Evolutionary conservation across 2,797 vertebrate genomes (phyloP), one percentile per base, ranked within the genome.

Genomic region (Sebastes hopkinsi): DNA sequence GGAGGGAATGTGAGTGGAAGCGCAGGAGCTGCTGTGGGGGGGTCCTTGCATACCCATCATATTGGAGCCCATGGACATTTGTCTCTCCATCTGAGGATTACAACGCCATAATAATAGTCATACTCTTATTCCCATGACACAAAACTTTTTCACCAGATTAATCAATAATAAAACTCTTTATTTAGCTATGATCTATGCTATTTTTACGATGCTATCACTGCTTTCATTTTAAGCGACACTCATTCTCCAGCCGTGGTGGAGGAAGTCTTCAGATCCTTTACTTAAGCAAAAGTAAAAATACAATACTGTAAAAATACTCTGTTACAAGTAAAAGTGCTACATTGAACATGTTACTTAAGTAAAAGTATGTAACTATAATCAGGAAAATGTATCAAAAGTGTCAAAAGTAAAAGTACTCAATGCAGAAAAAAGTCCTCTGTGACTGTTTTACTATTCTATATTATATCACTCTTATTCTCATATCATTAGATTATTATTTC

Each of bases 31-130:
- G 94, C 75, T 98, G 96, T 99, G 97, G 92, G 97, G 90, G 32
- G 97, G 97, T 78, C 97, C 97, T 93, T 98, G 99, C 97, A 99
- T 98, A 84, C 97, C 97, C 98, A 99, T 98, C 96, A 99, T 98
- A 95, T 96, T 98, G 92, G 97, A 97, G 88, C 96, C 97, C 97
- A 99, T 98, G 34, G 98, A 98, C 97, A 99, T 99, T 94, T 99
- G 99, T 89, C 98, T 96, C 94, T 99, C 99, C 98, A 99, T 99
- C 99, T 99, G 93, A 92, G 78, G 80, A 86, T 84, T 64, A 85
- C 79, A 91, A 84, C 84, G 87, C 72, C 68, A 75, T 22, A 13
- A 46, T 38, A 83, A 77, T 72, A 69, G 42, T 82, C 29, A 84
- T 14, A 71, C n/a, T 65, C 54, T 38, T 64, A 29, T 67, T 80